Evolutionary conservation across 2,797 vertebrate species (phyloP).

Genomic region (Phalanger gymnotis): DNA sequence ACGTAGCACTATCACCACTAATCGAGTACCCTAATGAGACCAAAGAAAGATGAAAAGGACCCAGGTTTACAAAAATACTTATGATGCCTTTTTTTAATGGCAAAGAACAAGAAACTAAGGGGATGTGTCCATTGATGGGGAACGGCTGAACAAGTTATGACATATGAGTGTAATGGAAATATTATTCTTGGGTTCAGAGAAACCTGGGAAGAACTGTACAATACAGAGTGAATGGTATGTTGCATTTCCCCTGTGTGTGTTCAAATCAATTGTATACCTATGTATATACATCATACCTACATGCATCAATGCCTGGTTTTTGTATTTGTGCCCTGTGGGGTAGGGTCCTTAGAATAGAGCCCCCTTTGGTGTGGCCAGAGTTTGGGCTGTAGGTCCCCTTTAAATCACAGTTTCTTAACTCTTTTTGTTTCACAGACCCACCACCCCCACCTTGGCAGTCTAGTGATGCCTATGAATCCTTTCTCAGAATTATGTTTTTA

Average conservation of each 20-base stretch:
- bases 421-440: neutral
- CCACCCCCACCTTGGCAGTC: neutral
- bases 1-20: too few species aligned
- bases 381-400: neutral
- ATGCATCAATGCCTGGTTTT: too few species aligned
- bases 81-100: too few species aligned
- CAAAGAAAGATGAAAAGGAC: too few species aligned
- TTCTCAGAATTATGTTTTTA: neutral
- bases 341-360: neutral
- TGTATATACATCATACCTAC: neutral
- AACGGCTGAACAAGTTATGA: too few species aligned
- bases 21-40: too few species aligned
- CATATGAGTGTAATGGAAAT: too few species aligned
- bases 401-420: neutral
- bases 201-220: too few species aligned
- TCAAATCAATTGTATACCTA: neutral
- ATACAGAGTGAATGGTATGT: neutral
- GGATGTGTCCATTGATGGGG: too few species aligned
- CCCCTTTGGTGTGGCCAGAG: neutral
- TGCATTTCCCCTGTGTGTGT: neutral
- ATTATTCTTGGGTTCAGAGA: too few species aligned
- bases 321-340: neutral
- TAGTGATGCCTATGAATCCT: neutral
- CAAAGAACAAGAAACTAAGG: too few species aligned
- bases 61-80: too few species aligned